Evolutionary conservation across 2,888 invertebrate species (phyloP), one percentile per base, ranked within the genome.

Genomic region (Volucella bombylans): DNA sequence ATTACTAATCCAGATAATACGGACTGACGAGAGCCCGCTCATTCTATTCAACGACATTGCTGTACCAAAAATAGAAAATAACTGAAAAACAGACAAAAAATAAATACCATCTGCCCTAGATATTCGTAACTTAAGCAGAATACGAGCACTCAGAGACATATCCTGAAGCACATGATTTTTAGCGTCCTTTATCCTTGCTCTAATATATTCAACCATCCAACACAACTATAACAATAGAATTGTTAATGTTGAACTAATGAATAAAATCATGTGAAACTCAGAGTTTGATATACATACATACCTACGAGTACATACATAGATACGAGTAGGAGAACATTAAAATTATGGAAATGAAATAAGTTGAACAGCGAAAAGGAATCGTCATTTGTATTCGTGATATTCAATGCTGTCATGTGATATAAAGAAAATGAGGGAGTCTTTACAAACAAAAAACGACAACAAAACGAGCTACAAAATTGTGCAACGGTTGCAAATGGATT

Each of bases 201-300:
- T 47, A 69, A 49, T 57, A 39, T 15, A 23, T 52, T 39, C 41
- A 31, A n/a, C 12, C 47, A 45, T 54, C 43, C 14, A 14, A 45
- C 14, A 52, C 14, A 41, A 67, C n/a, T 39, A 11, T 18, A 45
- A 6, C 64, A 77, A 69, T 49, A 10, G 55, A 55, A 55, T 77
- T 69, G 68, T 62, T 77, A 69, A 62, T 76, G 54, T 68, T 68
- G 15, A 69, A 69, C 69, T 77, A 69, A 71, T 78, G 64, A 71
- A 78, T 78, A 52, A 62, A 71, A 45, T 64, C 57, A 59, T 57
- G 62, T 59, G 31, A 49, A 41, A 69, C 62, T 61, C 3, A 23
- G 10, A 31, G 31, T 31, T 31, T 31, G 12, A 54, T 39, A 64
- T 6, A 9, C 12, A 23, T 23, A 23, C 18, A 1, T 23, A 23